These are phyloP conservation scores for Calypte anna DNA, from an alignment of 2,113 vertebrate species.

Conservation along the genomic window DNA sequence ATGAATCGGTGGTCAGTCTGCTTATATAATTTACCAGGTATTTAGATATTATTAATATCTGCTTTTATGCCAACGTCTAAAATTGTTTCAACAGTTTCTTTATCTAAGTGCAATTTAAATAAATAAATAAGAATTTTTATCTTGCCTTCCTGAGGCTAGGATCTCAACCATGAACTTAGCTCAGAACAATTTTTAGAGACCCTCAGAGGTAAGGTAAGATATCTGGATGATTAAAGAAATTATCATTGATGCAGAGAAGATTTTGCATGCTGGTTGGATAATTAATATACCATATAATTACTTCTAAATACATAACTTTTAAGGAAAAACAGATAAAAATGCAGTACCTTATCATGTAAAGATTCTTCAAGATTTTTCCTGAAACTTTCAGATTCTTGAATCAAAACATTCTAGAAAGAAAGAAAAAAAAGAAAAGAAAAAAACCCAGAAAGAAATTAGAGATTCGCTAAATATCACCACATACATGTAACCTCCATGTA, in stretches of 20 bases:
- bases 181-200: background rate
- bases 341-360: conserved; percentile 92
- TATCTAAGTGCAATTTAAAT: background rate
- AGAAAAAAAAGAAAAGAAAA: background rate
- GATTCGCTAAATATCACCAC: background rate
- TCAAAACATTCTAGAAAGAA: conserved; percentile 89
- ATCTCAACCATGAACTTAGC: background rate
- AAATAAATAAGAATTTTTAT: background rate
- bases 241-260: background rate
- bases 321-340: background rate
- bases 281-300: background rate
- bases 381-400: conserved; percentile 96
- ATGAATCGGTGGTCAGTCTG: background rate
- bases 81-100: background rate
- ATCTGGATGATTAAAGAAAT: background rate
- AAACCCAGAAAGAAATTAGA: background rate
- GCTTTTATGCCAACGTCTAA: background rate
- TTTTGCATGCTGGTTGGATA: background rate
- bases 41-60: background rate
- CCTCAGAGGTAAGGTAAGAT: background rate
- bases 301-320: background rate
- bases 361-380: conserved; percentile 98
- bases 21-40: background rate
- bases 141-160: background rate
- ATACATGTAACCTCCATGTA: background rate